A percentile compares a stretch with the other conserved stretches of the same genome.
These are phyloP conservation scores for Oryctes rhinoceros DNA, from an alignment of 1,140 invertebrate genomes.

Conservation along the genomic window DNA sequence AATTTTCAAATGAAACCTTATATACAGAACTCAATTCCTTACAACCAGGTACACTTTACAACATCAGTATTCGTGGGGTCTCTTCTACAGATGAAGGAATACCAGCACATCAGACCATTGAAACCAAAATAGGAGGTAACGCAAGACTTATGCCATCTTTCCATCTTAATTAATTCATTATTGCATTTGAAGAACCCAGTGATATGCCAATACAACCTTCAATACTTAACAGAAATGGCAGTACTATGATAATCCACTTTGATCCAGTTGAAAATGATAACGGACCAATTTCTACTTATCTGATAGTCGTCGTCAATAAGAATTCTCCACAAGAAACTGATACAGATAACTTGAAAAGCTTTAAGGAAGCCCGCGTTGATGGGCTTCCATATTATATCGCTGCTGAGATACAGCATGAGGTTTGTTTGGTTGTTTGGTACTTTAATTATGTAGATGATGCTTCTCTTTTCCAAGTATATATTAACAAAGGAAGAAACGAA, in stretches of 20 bases:
- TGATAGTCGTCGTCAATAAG: slow-evolving; percentile 76
- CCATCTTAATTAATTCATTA: no score
- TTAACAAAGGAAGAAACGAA: no score
- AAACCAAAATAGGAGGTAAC: slow-evolving; percentile 54
- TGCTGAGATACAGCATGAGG: slow-evolving; percentile 72
- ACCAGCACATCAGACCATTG: slow-evolving; percentile 49
- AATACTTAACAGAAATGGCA: slow-evolving; percentile 67
- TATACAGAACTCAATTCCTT: slow-evolving; percentile 51
- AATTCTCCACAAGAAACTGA: slow-evolving; percentile 68
- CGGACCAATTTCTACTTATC: slow-evolving; percentile 76
- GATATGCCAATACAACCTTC: slow-evolving; percentile 69
- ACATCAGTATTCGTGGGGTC: slow-evolving; percentile 53
- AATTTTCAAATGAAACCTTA: slow-evolving; percentile 55
- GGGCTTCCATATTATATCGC: slow-evolving; percentile 81
- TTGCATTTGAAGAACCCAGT: slow-evolving; percentile 62
- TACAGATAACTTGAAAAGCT: slow-evolving; percentile 67
- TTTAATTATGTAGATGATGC: slow-evolving; percentile 23
- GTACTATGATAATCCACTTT: slow-evolving; percentile 70
- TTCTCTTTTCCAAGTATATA: no score
- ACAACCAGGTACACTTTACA: slow-evolving; percentile 55
- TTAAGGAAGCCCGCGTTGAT: slow-evolving; percentile 66
- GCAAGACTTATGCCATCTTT: slow-evolving; percentile 6
- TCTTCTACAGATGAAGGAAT: slow-evolving; percentile 49
- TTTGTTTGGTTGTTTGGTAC: slow-evolving; percentile 44
- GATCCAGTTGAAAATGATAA: slow-evolving; percentile 72